Evolutionary conservation across 2,888 invertebrate genomes (phyloP).

Genomic region (Hermaeophaga mercurialis): DNA sequence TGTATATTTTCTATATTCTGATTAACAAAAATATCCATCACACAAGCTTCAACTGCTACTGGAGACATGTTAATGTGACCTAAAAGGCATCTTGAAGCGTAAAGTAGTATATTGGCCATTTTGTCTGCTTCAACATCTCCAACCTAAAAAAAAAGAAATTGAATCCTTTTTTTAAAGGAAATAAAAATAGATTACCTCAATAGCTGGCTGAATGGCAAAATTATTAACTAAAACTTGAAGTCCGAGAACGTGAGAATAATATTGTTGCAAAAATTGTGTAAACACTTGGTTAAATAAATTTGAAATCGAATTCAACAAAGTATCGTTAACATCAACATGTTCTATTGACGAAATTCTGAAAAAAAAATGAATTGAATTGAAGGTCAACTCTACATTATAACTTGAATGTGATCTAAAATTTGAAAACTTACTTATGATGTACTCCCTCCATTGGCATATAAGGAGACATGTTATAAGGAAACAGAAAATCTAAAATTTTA

Average conservation of each 20-base stretch:
- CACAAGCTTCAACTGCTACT: conserved; percentile 55
- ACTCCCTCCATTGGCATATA: conserved; percentile 57
- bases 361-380: conserved; percentile 11
- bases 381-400: not conserved
- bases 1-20: conserved; percentile 53
- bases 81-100: conserved; percentile 55
- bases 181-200: conserved; percentile 42
- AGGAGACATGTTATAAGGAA: conserved; percentile 54
- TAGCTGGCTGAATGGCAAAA: conserved; percentile 60
- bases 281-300: conserved; percentile 68
- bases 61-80: conserved; percentile 59
- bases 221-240: conserved; percentile 82
- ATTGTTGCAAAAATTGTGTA: conserved; percentile 77
- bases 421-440: conserved; percentile 50
- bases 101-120: conserved; percentile 52
- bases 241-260: conserved; percentile 78
- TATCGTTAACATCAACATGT: conserved; percentile 63
- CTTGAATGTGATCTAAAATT: too few species aligned
- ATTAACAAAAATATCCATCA: conserved; percentile 53
- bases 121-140: conserved; percentile 47
- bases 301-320: conserved; percentile 49
- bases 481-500: conserved; percentile 51
- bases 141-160: conserved; percentile 32
- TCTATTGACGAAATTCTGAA: conserved; percentile 72
- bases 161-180: too few species aligned